Percentiles rank a stretch among this genome's conserved stretches.
phyloP scores from a whole-genome alignment of 2,888 invertebrate species.

The Philaethria dido region DNA sequence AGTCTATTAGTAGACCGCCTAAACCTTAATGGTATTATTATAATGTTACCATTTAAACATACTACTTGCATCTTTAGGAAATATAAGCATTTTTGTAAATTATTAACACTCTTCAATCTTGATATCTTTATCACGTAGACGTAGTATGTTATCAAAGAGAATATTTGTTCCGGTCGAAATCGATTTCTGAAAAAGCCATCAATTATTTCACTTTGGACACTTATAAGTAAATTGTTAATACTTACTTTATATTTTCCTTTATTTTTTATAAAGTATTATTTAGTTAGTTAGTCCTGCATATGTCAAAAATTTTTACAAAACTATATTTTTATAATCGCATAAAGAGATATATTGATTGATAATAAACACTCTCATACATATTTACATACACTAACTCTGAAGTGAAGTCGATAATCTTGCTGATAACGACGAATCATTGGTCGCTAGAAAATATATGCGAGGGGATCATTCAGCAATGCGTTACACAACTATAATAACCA shows the following conservation, averaged over 20 bases:
- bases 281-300: not conserved
- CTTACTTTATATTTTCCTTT: not conserved
- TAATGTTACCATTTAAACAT: too few species aligned
- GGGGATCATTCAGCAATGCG: not conserved
- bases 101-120: not conserved
- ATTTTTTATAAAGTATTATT: not conserved
- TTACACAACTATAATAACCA: not conserved
- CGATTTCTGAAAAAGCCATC: not conserved
- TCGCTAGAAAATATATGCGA: conserved; percentile 14
- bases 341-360: conserved; percentile 7
- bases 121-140: not conserved
- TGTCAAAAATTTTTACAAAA: not conserved
- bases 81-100: not conserved
- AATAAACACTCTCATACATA: conserved; percentile 5
- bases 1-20: too few species aligned
- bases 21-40: too few species aligned
- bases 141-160: not conserved
- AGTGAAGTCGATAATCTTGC: conserved; percentile 42
- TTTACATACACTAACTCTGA: conserved; percentile 20
- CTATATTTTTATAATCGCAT: too few species aligned
- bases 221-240: not conserved
- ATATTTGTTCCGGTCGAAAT: not conserved
- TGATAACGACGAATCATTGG: conserved; percentile 43
- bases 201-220: not conserved
- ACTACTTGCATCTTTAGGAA: not conserved